Percentiles rank a stretch among this genome's conserved stretches.
These are phyloP conservation scores for Emydura subglobosa DNA, from an alignment of 2,113 vertebrate species.

Conservation along the genomic window DNA sequence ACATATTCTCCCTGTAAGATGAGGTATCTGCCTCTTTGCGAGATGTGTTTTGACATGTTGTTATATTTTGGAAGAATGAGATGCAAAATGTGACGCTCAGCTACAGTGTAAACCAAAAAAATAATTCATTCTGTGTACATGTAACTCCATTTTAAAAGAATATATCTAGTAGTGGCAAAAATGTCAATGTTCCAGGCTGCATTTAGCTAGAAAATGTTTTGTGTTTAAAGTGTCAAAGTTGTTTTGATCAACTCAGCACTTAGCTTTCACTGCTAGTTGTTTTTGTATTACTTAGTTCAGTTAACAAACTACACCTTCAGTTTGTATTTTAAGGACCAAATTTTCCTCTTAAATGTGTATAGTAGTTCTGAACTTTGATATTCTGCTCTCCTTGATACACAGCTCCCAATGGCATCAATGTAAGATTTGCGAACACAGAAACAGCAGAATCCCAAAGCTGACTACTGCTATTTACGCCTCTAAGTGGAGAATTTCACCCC, in stretches of 20 bases:
- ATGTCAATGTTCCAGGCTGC: neutral
- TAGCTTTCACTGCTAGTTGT: neutral
- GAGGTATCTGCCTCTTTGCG: conserved; percentile 24
- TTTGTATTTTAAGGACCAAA: neutral
- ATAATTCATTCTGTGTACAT: neutral
- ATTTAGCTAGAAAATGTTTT: neutral
- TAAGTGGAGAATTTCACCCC: neutral
- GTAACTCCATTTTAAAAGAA: conserved; percentile 61
- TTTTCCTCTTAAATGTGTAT: neutral
- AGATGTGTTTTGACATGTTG: conserved; percentile 44
- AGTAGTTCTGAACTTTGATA: neutral
- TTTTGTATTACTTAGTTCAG: neutral
- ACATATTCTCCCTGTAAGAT: neutral
- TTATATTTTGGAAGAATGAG: conserved; percentile 21
- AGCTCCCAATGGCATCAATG: neutral
- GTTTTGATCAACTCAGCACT: neutral
- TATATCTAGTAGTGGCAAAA: conserved; percentile 34
- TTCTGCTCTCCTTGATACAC: neutral
- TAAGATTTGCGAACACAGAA: neutral
- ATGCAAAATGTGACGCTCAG: conserved; percentile 41
- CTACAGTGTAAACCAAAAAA: conserved; percentile 26
- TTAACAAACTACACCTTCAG: neutral
- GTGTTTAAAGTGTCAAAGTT: neutral
- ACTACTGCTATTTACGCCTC: neutral
- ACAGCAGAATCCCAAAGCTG: neutral